Conservation (phyloP, 2,113 vertebrate genomes). For the Procavia capensis region DNA sequence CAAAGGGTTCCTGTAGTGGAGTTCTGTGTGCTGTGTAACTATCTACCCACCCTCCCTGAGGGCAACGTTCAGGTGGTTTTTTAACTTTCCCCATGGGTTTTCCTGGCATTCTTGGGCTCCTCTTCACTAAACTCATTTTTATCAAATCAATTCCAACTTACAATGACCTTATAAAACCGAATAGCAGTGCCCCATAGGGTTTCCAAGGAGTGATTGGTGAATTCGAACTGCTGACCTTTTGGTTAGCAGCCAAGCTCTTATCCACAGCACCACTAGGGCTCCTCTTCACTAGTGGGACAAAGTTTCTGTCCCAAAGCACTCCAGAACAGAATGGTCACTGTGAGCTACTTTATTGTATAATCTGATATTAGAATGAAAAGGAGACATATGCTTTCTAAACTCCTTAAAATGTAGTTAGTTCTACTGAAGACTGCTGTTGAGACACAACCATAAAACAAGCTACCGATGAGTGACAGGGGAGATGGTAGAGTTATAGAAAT, state of each 20-base stretch:
- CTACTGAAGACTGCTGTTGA: slow-evolving; percentile 46
- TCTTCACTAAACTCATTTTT: neutral
- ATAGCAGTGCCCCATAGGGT: too few relatives aligned
- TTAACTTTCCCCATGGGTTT: neutral
- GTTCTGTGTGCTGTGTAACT: neutral
- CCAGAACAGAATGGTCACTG: neutral
- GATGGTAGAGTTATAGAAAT: neutral
- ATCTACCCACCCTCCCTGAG: neutral
- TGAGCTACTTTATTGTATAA: slow-evolving; percentile 15
- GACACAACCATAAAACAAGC: neutral
- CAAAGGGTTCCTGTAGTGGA: neutral
- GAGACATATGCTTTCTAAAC: neutral
- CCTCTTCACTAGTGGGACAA: neutral
- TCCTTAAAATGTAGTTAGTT: slow-evolving; percentile 27
- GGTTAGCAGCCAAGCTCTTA: too few relatives aligned
- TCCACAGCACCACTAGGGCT: too few relatives aligned
- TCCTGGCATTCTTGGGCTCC: neutral
- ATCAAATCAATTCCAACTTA: too few relatives aligned
- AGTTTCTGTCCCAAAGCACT: neutral
- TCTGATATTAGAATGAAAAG: slow-evolving; percentile 28
- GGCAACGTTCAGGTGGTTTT: neutral
- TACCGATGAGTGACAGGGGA: neutral
- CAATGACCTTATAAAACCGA: too few relatives aligned
- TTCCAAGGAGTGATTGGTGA: too few relatives aligned
- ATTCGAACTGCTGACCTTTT: too few relatives aligned